Evolutionary conservation across 1,140 invertebrate species (phyloP), one percentile per base, ranked within the genome.

Genomic region (Drosophila sucinea): DNA sequence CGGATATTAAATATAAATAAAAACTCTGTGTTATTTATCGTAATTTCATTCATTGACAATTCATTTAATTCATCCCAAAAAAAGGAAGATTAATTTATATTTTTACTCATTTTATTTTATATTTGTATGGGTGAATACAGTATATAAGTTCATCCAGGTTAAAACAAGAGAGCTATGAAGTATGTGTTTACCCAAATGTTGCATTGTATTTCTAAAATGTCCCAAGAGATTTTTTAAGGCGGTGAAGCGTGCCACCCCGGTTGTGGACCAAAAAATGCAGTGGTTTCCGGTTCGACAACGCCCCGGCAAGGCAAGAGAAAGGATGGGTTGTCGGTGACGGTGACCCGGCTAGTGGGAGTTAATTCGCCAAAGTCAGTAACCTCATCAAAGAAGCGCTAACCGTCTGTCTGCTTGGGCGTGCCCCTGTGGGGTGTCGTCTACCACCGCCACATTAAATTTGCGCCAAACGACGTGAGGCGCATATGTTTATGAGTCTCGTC

Each of bases 401-500:
- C 82, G 71, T 73, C 81, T 81, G 70, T 57, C 72, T 56, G 71
- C 54, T 60, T 71, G 64, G 61, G 55, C 51, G 23, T 67, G 55
- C 72, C 40, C 23, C 38, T 32, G 60, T 70, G 67, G 44, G 57
- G 60, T 58, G 63, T 57, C 73, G 72, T 67, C 71, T 73, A 57
- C 69, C 69, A 71, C 58, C 65, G 80, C 74, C 79, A 79, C 89
- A 91, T 91, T 91, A 91, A 90, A 91, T 91, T 91, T 90, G 82
- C 85, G 84, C 81, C 81, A 65, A 79, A 74, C 83, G 76, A 91
- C 89, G 89, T 91, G 89, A 91, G 89, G 73, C 90, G 89, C 89
- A 91, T 91, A 91, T 91, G 89, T 91, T 91, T 91, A 91, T 89
- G 81, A 91, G 73, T 90, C 84, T 89, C 79, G 84, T 89, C 71